These are phyloP conservation scores for Eulithis testata DNA, from an alignment of 2,888 invertebrate species.

Conservation along the genomic window DNA sequence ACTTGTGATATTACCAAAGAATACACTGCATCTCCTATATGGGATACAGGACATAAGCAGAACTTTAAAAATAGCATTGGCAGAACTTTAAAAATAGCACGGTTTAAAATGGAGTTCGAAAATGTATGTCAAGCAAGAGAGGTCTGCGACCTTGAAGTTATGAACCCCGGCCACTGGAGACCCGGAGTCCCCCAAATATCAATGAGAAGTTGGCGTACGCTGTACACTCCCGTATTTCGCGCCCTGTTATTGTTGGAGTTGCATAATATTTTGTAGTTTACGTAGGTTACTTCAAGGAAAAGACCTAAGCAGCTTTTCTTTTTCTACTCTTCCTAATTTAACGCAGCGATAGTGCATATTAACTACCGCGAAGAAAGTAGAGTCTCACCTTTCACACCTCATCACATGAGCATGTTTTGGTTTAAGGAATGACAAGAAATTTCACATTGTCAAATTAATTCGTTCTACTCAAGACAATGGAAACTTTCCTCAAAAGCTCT, in stretches of 20 bases:
- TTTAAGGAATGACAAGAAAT: no score
- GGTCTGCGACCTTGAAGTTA: constrained; percentile 63
- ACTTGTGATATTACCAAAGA: neutral
- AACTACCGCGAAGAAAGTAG: no score
- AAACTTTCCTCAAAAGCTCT: no score
- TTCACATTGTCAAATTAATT: no score
- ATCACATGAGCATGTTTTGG: no score
- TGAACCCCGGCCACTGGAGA: constrained; percentile 59
- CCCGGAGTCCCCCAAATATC: constrained; percentile 52
- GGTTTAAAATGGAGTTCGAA: constrained; percentile 28
- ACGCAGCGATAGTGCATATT: no score
- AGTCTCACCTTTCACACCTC: no score
- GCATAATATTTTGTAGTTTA: neutral
- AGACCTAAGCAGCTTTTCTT: no score
- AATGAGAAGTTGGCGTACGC: constrained; percentile 50
- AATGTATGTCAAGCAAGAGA: constrained; percentile 59
- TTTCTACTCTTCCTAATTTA: no score
- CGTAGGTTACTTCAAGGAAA: no score
- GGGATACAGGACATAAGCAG: neutral
- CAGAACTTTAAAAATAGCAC: constrained; percentile 1
- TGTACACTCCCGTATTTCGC: constrained; percentile 32
- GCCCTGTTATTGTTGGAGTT: constrained; percentile 11
- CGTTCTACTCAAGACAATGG: no score
- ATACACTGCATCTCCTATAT: neutral
- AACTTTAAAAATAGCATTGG: neutral